Evolutionary conservation across 1,140 invertebrate genomes (phyloP).

Genomic region (Drosophila ambigua): DNA sequence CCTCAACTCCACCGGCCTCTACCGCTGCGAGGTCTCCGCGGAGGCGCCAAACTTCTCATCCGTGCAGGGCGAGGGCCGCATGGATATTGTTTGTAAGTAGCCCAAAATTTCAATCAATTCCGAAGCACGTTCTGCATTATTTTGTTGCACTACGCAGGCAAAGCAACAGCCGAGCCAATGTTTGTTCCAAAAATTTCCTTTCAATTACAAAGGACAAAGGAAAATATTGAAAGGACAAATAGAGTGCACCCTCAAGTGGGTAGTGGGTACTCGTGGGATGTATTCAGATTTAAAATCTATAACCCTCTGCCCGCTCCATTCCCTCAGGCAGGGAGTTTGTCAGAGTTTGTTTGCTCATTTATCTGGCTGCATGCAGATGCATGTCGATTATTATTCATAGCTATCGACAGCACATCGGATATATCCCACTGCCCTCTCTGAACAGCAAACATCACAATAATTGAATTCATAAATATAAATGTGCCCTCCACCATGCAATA

Average conservation of each 20-base stretch:
- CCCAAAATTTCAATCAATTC: conserved; percentile 38
- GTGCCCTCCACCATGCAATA: too few species aligned
- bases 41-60: conserved; percentile 90
- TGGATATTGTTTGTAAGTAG: conserved; percentile 90
- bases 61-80: conserved; percentile 87
- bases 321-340: background rate
- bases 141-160: conserved; percentile 35
- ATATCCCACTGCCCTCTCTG: too few species aligned
- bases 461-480: too few species aligned
- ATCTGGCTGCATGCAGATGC: conserved; percentile 16
- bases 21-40: conserved; percentile 91
- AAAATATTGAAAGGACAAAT: conserved; percentile 67
- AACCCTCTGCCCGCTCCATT: background rate
- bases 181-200: conserved; percentile 53
- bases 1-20: conserved; percentile 88
- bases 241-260: conserved; percentile 3
- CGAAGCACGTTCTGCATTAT: conserved; percentile 46
- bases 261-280: background rate
- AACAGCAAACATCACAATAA: too few species aligned
- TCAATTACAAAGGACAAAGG: conserved; percentile 48
- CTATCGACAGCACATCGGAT: background rate
- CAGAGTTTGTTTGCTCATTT: conserved; percentile 27
- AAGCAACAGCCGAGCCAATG: conserved; percentile 38
- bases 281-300: conserved; percentile 4
- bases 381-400: conserved; percentile 36